A percentile compares a stretch with the other conserved stretches of the same genome.
These are phyloP conservation scores for Armadillidium nasatum DNA, from an alignment of 1,140 invertebrate genomes.

Conservation along the genomic window DNA sequence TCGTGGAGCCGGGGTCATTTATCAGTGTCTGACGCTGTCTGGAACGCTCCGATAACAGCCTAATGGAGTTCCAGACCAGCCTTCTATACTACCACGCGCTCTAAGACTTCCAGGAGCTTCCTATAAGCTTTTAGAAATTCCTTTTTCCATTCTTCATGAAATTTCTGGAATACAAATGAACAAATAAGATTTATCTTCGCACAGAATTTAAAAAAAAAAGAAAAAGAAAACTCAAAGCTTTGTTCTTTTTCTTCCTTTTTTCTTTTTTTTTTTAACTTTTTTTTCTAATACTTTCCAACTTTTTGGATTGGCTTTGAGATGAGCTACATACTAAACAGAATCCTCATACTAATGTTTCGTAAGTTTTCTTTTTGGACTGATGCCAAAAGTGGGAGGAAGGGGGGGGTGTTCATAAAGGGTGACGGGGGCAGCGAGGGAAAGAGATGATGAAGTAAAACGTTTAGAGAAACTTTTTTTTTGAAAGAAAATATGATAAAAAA, in stretches of 20 bases:
- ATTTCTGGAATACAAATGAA: slow-evolving; percentile 4
- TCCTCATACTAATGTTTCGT: not conserved
- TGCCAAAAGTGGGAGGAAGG: too few species aligned
- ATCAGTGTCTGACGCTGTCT: not conserved
- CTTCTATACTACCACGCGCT: not conserved
- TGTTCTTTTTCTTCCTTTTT: not conserved
- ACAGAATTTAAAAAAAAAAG: not conserved
- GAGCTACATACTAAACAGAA: not conserved
- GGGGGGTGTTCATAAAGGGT: too few species aligned
- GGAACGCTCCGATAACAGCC: not conserved
- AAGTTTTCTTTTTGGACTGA: not conserved
- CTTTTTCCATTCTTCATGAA: not conserved
- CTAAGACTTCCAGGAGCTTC: not conserved
- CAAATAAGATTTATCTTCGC: not conserved
- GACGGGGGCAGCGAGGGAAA: too few species aligned
- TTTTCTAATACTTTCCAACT: not conserved
- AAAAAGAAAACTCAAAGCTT: not conserved
- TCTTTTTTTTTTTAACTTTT: not conserved
- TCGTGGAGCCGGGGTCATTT: not conserved
- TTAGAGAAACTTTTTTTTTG: too few species aligned
- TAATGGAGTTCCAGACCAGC: not conserved
- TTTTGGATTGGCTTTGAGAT: slow-evolving; percentile 3
- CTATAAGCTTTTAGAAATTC: not conserved
- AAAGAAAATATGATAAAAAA: too few species aligned
- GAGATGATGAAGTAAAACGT: too few species aligned